Percentiles rank a stretch among this genome's conserved stretches.
These are phyloP conservation scores for Pogonocherus hispidulus DNA, from an alignment of 2,888 invertebrate genomes.

Conservation along the genomic window DNA sequence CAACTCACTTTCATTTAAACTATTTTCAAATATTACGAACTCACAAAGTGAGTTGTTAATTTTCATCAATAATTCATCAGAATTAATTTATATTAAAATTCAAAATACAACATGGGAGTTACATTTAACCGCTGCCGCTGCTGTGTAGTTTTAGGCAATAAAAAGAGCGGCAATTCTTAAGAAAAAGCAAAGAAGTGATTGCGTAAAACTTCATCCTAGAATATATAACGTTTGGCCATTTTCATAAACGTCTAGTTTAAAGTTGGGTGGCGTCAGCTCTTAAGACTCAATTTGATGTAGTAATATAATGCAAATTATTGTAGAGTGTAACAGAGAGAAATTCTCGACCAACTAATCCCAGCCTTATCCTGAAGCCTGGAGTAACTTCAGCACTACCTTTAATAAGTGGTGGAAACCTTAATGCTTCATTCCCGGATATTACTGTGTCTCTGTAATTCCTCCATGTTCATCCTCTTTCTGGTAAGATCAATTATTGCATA, in stretches of 20 bases:
- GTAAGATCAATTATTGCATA: conserved; percentile 48
- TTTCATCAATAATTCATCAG: too few relatives aligned
- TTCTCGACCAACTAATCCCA: conserved; percentile 42
- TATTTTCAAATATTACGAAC: too few relatives aligned
- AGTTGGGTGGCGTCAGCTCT: conserved; percentile 38
- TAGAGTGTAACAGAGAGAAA: conserved; percentile 54
- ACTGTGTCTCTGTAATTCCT: conserved; percentile 47
- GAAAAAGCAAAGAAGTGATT: too few relatives aligned
- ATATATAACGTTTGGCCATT: conserved; percentile 42
- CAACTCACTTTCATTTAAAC: too few relatives aligned
- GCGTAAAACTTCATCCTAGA: conserved; percentile 40
- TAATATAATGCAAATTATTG: conserved; percentile 57
- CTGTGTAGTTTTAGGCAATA: too few relatives aligned
- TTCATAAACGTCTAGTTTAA: conserved; percentile 41
- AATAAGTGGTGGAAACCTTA: conserved; percentile 56
- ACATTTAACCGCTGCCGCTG: too few relatives aligned
- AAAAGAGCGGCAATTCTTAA: too few relatives aligned
- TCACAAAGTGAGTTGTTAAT: too few relatives aligned
- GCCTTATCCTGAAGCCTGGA: conserved; percentile 29
- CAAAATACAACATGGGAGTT: too few relatives aligned
- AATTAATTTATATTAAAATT: too few relatives aligned
- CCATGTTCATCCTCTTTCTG: conserved; percentile 41
- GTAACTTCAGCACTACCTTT: conserved; percentile 52
- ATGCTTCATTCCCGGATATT: conserved; percentile 61
- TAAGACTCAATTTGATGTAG: conserved; percentile 54